These are phyloP conservation scores for Pangasius mekongensis DNA, from an alignment of 2,797 vertebrate species.

Conservation along the genomic window DNA sequence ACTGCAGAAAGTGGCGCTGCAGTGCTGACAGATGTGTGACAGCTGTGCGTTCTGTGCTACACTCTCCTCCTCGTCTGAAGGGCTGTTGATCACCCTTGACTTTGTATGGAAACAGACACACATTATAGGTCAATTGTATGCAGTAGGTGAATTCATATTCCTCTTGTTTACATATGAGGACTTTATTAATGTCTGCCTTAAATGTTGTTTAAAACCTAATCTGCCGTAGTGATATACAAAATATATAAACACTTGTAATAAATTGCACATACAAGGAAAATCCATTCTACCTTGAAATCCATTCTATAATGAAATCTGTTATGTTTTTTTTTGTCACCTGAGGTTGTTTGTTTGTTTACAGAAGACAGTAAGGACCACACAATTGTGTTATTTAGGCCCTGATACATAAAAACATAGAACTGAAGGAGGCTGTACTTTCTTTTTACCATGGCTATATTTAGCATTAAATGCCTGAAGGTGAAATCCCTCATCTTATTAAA, in stretches of 20 bases:
- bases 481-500: neutral
- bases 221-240: neutral
- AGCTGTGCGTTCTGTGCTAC: conserved; percentile 1
- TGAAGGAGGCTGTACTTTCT: neutral
- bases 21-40: conserved; percentile 44
- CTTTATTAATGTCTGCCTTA: neutral
- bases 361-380: too few relatives aligned
- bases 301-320: too few relatives aligned
- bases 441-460: neutral
- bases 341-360: too few relatives aligned
- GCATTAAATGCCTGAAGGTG: neutral
- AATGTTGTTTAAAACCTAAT: neutral
- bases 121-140: neutral
- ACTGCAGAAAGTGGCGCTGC: conserved; percentile 41
- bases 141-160: neutral
- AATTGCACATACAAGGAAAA: neutral
- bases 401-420: neutral
- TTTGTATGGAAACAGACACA: conserved; percentile 26
- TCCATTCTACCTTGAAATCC: neutral
- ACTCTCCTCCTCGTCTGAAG: conserved; percentile 17
- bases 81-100: neutral
- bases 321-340: too few relatives aligned
- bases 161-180: neutral
- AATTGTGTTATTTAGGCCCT: too few relatives aligned
- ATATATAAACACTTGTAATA: neutral